These are phyloP conservation scores for Odontophorus gujanensis DNA, from an alignment of 2,113 vertebrate genomes.

Conservation along the genomic window DNA sequence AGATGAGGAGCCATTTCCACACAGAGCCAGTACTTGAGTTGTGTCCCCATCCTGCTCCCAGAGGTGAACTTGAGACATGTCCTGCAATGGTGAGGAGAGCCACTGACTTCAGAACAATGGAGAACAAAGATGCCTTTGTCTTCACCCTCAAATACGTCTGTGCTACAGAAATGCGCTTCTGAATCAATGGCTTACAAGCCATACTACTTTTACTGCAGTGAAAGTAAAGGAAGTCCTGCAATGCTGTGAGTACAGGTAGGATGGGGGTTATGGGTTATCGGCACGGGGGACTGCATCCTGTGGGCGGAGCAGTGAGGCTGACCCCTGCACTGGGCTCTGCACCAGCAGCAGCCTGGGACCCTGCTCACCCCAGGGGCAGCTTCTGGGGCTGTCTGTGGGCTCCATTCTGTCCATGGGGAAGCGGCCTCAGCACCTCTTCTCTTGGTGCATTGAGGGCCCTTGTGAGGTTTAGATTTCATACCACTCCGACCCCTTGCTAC, in stretches of 20 bases:
- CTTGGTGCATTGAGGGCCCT: neutral
- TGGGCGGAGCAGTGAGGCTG: neutral
- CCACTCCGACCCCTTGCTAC: neutral
- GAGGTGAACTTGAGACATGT: neutral
- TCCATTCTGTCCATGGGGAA: neutral
- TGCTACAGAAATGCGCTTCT: neutral
- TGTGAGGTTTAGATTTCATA: neutral
- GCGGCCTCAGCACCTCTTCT: accelerated
- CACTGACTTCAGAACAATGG: neutral
- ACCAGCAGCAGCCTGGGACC: neutral
- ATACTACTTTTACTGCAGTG: neutral
- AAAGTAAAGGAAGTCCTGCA: neutral
- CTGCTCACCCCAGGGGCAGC: accelerated
- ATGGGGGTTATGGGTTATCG: neutral
- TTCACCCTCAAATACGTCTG: neutral
- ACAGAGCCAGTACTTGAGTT: neutral
- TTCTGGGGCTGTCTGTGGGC: neutral
- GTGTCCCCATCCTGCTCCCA: neutral
- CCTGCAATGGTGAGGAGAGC: neutral
- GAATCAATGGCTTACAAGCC: neutral
- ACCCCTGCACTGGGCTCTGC: neutral
- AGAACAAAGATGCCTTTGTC: neutral
- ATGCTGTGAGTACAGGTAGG: neutral
- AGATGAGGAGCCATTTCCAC: neutral
- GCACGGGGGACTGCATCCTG: neutral